Percentiles rank a stretch among this genome's conserved stretches.
These are phyloP conservation scores for Equus quagga DNA, from an alignment of 2,113 vertebrate genomes.

Conservation along the genomic window DNA sequence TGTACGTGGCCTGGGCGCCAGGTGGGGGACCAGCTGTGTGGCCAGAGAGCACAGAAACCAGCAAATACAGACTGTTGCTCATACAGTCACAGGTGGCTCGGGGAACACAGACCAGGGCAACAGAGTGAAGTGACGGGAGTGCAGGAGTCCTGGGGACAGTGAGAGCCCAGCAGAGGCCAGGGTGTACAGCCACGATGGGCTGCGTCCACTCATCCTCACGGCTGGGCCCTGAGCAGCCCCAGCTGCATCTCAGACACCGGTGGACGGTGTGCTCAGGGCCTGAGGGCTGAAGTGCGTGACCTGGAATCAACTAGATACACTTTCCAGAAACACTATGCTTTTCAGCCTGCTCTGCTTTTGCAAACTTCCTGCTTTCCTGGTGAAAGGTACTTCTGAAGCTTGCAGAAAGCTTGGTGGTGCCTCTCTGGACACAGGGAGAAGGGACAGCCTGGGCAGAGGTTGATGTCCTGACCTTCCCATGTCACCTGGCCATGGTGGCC, in stretches of 20 bases:
- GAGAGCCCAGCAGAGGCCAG: neutral
- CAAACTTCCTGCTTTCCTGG: neutral
- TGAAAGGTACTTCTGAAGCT: neutral
- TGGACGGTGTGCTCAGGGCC: neutral
- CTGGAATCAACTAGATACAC: neutral
- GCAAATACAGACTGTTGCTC: rapidly evolving
- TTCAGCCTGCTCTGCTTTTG: rapidly evolving
- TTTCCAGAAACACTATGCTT: neutral
- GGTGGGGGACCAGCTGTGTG: too few species aligned
- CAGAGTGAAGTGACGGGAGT: rapidly evolving
- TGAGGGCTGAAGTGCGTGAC: neutral
- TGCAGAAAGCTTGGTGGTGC: rapidly evolving
- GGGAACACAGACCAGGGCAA: neutral
- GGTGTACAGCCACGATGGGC: neutral
- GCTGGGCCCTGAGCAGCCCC: neutral
- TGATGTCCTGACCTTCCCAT: neutral
- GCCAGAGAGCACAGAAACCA: neutral
- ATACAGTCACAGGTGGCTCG: rapidly evolving
- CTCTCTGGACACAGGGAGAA: neutral
- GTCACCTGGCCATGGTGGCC: neutral
- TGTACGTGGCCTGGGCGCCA: neutral
- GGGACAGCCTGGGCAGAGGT: neutral
- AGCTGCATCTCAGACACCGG: rapidly evolving
- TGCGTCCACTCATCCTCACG: rapidly evolving
- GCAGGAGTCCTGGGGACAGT: too few species aligned